Percentiles rank a stretch among this genome's conserved stretches.
Conservation (phyloP, 2,113 vertebrate genomes). For the Rhombomys opimus region DNA sequence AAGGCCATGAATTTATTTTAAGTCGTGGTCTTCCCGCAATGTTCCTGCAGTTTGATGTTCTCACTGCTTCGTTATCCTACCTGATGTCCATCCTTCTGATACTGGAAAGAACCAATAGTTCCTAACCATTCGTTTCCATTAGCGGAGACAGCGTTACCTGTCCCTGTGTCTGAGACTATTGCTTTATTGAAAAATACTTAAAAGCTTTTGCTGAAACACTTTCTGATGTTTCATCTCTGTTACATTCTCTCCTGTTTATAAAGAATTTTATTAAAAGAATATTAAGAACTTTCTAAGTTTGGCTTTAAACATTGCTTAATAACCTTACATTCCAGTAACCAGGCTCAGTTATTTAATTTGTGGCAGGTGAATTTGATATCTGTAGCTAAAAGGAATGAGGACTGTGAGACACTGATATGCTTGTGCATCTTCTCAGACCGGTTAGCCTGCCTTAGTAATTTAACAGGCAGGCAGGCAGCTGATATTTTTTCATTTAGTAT, state of each 20-base stretch:
- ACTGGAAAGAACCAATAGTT: background rate
- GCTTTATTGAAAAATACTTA: slow-evolving; percentile 53
- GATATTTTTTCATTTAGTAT: slow-evolving; percentile 51
- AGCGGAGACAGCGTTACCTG: background rate
- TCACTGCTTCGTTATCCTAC: background rate
- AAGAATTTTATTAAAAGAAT: slow-evolving; percentile 61
- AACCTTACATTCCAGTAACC: slow-evolving; percentile 71
- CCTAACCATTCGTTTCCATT: slow-evolving; percentile 29
- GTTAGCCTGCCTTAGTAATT: slow-evolving; percentile 70
- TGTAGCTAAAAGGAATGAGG: slow-evolving; percentile 47
- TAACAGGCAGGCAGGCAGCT: slow-evolving; percentile 54
- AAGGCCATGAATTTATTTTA: background rate
- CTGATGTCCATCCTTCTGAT: background rate
- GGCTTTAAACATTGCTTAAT: slow-evolving; percentile 57
- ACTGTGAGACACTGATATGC: slow-evolving; percentile 24
- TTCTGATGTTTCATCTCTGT: slow-evolving; percentile 59
- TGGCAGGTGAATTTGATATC: slow-evolving; percentile 65
- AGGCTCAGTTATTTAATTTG: slow-evolving; percentile 69
- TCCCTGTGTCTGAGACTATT: slow-evolving; percentile 50
- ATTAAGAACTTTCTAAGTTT: slow-evolving; percentile 57
- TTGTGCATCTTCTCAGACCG: slow-evolving; percentile 44
- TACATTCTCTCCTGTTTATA: slow-evolving; percentile 63
- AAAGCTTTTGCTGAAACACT: slow-evolving; percentile 62
- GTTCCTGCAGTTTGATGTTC: background rate
- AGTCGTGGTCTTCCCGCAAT: background rate